Evolutionary conservation across 2,113 vertebrate genomes (phyloP).

Genomic region (Nycticryphes semicollaris): DNA sequence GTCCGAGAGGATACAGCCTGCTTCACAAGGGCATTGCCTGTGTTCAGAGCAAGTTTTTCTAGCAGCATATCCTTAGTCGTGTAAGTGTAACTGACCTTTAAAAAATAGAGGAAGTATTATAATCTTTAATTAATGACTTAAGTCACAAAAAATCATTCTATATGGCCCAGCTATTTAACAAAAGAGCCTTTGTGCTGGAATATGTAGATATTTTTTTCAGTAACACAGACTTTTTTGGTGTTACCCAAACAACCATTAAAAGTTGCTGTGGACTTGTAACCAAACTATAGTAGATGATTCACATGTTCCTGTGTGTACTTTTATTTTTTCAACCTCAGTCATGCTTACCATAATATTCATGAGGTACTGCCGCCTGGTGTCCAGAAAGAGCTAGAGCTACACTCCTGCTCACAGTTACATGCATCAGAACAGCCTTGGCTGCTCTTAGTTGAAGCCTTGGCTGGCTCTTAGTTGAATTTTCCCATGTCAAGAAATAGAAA

Average conservation of each 20-base stretch:
- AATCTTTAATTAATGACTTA: background rate
- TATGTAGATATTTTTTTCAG: background rate
- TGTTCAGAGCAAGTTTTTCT: background rate
- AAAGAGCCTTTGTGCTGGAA: background rate
- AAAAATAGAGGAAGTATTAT: background rate
- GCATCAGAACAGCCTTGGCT: background rate
- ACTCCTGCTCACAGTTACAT: background rate
- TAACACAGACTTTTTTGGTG: background rate
- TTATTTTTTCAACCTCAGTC: background rate
- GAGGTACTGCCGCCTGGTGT: background rate
- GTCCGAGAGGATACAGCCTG: background rate
- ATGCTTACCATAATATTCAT: background rate
- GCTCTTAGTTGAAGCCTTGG: too few species aligned
- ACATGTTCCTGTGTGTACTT: background rate
- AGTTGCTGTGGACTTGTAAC: background rate
- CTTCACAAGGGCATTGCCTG: background rate
- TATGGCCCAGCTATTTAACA: background rate
- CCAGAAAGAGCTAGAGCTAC: background rate
- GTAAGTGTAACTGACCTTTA: background rate
- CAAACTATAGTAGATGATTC: background rate
- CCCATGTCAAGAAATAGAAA: background rate
- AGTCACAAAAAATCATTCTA: background rate
- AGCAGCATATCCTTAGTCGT: background rate
- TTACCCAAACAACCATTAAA: background rate
- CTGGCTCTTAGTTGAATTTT: background rate